Conservation (phyloP, 1,140 invertebrate genomes). For the Anastrepha ludens region DNA sequence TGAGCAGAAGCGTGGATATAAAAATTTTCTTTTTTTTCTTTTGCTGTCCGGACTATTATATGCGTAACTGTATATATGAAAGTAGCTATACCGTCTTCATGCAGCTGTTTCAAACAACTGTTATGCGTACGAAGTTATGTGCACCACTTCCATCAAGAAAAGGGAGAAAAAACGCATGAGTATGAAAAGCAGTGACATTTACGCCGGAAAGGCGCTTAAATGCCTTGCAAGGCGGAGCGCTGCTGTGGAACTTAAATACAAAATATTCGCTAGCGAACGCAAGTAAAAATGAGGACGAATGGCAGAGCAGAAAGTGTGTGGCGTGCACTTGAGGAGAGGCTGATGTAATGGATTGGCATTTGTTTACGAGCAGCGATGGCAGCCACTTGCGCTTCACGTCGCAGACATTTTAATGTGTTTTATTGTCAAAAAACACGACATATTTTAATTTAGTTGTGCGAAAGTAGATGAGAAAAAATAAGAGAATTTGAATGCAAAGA, state of each 20-base stretch:
- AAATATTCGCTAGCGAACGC: too few relatives aligned
- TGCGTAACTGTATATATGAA: too few relatives aligned
- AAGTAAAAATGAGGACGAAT: too few relatives aligned
- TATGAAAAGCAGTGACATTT: conserved; percentile 3
- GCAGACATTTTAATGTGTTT: not conserved
- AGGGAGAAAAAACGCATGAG: not conserved
- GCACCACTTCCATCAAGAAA: not conserved
- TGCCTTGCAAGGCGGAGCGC: not conserved
- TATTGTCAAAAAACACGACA: not conserved
- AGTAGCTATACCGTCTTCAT: too few relatives aligned
- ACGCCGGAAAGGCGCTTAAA: not conserved
- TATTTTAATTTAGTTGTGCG: not conserved
- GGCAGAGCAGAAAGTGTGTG: not conserved
- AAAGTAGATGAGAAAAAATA: not conserved
- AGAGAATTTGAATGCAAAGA: not conserved
- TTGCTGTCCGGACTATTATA: too few relatives aligned
- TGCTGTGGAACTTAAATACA: conserved; percentile 10
- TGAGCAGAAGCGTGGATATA: too few relatives aligned
- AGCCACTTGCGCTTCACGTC: not conserved
- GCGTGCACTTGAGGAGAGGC: not conserved
- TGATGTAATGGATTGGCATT: too few relatives aligned
- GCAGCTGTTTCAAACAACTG: too few relatives aligned
- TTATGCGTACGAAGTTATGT: too few relatives aligned
- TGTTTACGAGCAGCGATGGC: not conserved
- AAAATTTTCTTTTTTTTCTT: too few relatives aligned